A percentile compares a stretch with the other conserved stretches of the same genome.
These are phyloP conservation scores for Plecotus auritus DNA, from an alignment of 2,113 vertebrate genomes.

Conservation along the genomic window DNA sequence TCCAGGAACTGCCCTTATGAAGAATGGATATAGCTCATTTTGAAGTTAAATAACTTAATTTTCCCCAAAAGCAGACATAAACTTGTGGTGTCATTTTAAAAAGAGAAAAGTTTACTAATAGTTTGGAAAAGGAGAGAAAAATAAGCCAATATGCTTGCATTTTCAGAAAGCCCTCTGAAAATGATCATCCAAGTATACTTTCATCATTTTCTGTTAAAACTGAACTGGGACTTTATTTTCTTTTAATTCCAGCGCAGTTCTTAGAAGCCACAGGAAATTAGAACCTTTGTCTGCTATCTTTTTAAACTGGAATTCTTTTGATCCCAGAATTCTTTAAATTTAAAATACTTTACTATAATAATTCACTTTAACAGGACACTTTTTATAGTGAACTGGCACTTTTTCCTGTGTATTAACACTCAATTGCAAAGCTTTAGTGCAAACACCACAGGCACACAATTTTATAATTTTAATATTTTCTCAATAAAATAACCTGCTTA, in stretches of 20 bases:
- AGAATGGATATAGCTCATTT: slow-evolving; percentile 37
- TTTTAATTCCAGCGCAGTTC: not conserved
- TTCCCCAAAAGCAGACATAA: not conserved
- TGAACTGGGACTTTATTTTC: not conserved
- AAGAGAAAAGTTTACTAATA: slow-evolving; percentile 21
- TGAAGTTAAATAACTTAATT: slow-evolving; percentile 57
- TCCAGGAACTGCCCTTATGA: slow-evolving; percentile 55
- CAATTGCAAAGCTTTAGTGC: not conserved
- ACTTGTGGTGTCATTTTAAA: slow-evolving; percentile 22
- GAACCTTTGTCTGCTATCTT: not conserved
- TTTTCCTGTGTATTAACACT: not conserved
- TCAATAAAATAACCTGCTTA: not conserved
- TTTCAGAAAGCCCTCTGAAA: not conserved
- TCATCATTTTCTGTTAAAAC: not conserved
- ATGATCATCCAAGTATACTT: not conserved
- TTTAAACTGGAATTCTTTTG: slow-evolving; percentile 31
- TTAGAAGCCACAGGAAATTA: not conserved
- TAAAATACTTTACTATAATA: not conserved
- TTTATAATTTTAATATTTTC: slow-evolving; percentile 36
- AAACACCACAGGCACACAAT: not conserved
- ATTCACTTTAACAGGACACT: not conserved
- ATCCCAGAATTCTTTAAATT: slow-evolving; percentile 31
- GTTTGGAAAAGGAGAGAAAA: slow-evolving; percentile 27
- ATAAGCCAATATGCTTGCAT: not conserved
- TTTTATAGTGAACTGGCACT: not conserved